These are phyloP conservation scores for Mesorhabditis belari DNA, from an alignment of 2,888 invertebrate species.

Conservation along the genomic window DNA sequence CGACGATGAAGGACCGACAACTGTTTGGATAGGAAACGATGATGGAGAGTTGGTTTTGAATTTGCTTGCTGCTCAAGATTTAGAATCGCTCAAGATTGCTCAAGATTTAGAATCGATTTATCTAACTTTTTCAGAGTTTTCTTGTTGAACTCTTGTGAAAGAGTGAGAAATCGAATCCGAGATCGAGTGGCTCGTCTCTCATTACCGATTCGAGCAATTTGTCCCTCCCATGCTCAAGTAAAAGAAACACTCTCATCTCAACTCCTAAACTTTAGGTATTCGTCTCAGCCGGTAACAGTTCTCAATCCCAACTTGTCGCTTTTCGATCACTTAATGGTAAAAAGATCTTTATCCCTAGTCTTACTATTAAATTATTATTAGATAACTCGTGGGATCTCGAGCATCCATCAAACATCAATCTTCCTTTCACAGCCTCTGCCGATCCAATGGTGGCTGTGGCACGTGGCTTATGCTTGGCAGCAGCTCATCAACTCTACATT, in stretches of 20 bases:
- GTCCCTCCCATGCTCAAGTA: slow-evolving; percentile 22
- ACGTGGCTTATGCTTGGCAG: slow-evolving; percentile 8
- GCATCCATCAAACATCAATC: slow-evolving; percentile 20
- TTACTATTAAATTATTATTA: slow-evolving; percentile 1
- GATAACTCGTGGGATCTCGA: slow-evolving; percentile 43
- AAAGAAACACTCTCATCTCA: slow-evolving; percentile 15
- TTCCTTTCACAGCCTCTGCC: slow-evolving; percentile 17
- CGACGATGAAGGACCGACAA: slow-evolving; percentile 18
- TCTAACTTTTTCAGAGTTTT: slow-evolving; percentile 23
- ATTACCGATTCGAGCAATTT: slow-evolving; percentile 22
- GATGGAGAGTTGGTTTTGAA: slow-evolving; percentile 40
- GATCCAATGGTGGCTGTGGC: slow-evolving; percentile 12
- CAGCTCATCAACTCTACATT: slow-evolving; percentile 8
- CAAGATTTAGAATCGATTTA: background rate
- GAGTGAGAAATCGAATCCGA: slow-evolving; percentile 31
- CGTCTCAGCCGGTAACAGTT: background rate
- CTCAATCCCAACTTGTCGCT: background rate
- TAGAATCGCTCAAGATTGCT: too few species aligned
- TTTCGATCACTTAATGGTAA: background rate
- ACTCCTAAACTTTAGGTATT: slow-evolving; percentile 1
- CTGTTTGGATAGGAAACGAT: slow-evolving; percentile 48
- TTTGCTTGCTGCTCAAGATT: too few species aligned
- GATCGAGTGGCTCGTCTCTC: slow-evolving; percentile 31
- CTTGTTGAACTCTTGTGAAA: slow-evolving; percentile 38
- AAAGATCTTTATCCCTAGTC: background rate